Evolutionary conservation across 2,888 invertebrate species (phyloP), one percentile per base, ranked within the genome.

Genomic region (Orchesella flavescens): DNA sequence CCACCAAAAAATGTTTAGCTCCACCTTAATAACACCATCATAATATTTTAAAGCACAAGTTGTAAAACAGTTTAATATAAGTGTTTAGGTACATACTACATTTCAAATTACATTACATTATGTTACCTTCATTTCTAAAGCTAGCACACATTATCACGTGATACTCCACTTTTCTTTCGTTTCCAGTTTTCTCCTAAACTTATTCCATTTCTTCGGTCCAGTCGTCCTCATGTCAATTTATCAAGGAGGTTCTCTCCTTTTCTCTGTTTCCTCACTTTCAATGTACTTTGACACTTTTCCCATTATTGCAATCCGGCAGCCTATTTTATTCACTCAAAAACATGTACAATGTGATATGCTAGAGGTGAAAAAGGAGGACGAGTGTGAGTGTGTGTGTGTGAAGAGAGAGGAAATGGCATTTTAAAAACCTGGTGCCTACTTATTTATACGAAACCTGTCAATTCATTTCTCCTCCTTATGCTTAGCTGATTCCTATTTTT

Each of bases 361-460:
- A 46, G 73, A 57, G 61, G 61, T 44, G 34, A 44, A 61, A 73
- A 73, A 34, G 53, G 63, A 63, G 63, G 74, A 19, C 34, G n/a
- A 74, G 46, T 34, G 61, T 73, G 73, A 73, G 73, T 13, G 49
- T 61, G n/a, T 21, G 61, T 23, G 24, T 34, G 2, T 34, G 34
- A 7, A 23, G 63, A 49, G 19, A 43, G 23, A 65, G 44, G 76
- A 68, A 68, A 59, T 76, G 34, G 55, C 76, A 76, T 76, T 76
- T 44, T 23, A 44, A 55, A 65, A 76, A 68, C 68, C 57, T 76
- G 57, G 34, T 66, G 68, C 76, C 76, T 76, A 57, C 68, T 55
- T 76, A 76, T 76, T 76, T 76, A 76, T 76, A 76, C 66, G 76
- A 76, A 76, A 76, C 76, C 76, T 76, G 63, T 65, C 75, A 75